Base-by-base conservation (phyloP, 92 coral and sea anemone species). In the Isaurus tuberculatus region DNA sequence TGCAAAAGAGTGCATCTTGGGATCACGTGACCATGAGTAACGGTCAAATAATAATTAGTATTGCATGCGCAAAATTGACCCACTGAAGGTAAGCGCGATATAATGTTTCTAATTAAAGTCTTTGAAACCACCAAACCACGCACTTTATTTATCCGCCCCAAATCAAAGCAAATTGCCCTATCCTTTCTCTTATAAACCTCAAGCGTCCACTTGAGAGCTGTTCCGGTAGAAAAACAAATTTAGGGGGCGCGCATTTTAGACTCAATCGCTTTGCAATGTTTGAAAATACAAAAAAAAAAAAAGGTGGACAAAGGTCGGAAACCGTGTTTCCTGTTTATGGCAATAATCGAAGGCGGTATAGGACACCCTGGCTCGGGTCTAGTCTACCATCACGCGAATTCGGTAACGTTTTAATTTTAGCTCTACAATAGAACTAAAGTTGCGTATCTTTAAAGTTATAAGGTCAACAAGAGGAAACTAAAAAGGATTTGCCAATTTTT, bases 281-380 rank as follows among this genome's bases (percentile, higher is more conserved):
- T 11, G 33, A 1, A n/a, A 77, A 77, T 58, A 34, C 33, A 32
- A 77, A 60, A 70, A 32, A 20, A n/a, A n/a, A 34, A 32, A 34
- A 69, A 34, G 15, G 31, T 26, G 82, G 57, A 77, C 82, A 34
- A 77, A 77, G 82, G 69, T 77, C 82, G 82, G 48, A 34, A 55
- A 16, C 15, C 14, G 30, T 61, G 27, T 36, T 77, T 77, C 82
- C 70, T 77, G 82, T 77, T 77, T 34, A 60, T 77, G 22, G 48
- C 48, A 77, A 49, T 25, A 32, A 57, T 30, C 82, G 10, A 37
- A 4, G 51, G 22, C 48, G 22, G 25, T 23, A n/a, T n/a, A 2
- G 15, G 49, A 58, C 25, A 58, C 70, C 70, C 49, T 61, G 7
- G 46, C 46, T n/a, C n/a, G 51, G 53, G 22, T 55, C 19, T 27